phyloP scores from a whole-genome alignment of 2,888 invertebrate genomes.

The Rotaria macrura region DNA sequence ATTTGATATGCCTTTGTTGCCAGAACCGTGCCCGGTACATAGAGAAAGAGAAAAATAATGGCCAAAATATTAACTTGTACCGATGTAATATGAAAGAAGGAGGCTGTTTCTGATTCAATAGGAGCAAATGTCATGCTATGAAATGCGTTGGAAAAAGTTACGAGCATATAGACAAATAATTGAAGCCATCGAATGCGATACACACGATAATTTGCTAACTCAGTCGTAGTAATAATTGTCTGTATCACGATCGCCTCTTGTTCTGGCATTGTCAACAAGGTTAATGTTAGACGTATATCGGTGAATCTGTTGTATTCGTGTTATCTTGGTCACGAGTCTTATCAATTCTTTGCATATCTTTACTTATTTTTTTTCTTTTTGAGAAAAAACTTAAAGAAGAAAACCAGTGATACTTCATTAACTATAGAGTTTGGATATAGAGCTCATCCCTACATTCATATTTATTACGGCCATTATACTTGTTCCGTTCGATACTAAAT shows the following conservation, averaged over 20 bases:
- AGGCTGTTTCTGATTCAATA: background rate
- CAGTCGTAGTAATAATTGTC: background rate
- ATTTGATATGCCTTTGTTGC: background rate
- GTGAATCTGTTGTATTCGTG: background rate
- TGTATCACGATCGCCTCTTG: no score
- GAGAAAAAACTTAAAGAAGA: no score
- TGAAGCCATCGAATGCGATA: background rate
- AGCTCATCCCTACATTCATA: no score
- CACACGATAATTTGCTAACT: background rate
- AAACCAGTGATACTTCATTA: no score
- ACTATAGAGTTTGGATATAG: no score
- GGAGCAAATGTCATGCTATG: background rate
- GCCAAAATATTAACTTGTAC: background rate
- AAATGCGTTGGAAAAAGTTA: background rate
- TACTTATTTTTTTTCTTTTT: no score
- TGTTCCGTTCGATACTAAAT: no score
- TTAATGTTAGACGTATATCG: no score
- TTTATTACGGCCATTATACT: no score
- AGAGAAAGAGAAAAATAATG: background rate
- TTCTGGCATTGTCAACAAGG: no score
- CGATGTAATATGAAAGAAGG: background rate
- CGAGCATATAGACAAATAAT: background rate
- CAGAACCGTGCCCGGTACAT: background rate
- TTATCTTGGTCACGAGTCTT: background rate
- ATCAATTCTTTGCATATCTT: no score